phyloP scores from a whole-genome alignment of 2,888 invertebrate genomes.

The Coleophora flavipennella region DNA sequence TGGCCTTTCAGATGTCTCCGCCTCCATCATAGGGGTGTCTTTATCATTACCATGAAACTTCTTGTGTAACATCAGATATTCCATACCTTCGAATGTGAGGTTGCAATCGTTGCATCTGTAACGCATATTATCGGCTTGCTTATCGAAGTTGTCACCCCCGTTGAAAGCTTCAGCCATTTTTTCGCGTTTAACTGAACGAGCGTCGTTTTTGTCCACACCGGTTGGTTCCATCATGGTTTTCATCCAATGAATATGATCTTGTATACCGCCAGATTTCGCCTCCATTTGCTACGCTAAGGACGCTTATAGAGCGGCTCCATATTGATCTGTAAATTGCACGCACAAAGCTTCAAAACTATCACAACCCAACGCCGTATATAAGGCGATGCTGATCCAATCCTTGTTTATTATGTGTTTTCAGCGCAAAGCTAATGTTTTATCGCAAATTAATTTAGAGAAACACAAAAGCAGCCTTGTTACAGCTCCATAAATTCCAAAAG shows the following conservation, averaged over 20 bases:
- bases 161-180: slow-evolving; percentile 61
- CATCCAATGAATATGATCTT: slow-evolving; percentile 65
- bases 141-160: slow-evolving; percentile 44
- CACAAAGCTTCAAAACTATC: slow-evolving; percentile 27
- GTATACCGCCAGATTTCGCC: slow-evolving; percentile 52
- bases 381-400: slow-evolving; percentile 38
- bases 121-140: slow-evolving; percentile 41
- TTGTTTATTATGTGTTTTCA: slow-evolving; percentile 58
- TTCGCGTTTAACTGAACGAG: slow-evolving; percentile 54
- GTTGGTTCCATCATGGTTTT: slow-evolving; percentile 67
- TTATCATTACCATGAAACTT: slow-evolving; percentile 63
- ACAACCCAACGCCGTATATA: slow-evolving; percentile 26
- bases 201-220: slow-evolving; percentile 54
- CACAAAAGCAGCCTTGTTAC: slow-evolving; percentile 72
- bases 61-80: slow-evolving; percentile 58
- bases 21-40: slow-evolving; percentile 45
- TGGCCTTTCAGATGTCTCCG: slow-evolving; percentile 22
- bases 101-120: slow-evolving; percentile 62
- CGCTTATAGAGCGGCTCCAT: slow-evolving; percentile 37
- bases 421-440: slow-evolving; percentile 30
- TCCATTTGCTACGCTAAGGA: slow-evolving; percentile 56
- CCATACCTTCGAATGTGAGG: slow-evolving; percentile 58
- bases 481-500: slow-evolving; percentile 72
- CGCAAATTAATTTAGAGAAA: slow-evolving; percentile 44
- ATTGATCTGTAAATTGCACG: slow-evolving; percentile 51